Evolutionary conservation across 1,140 invertebrate genomes (phyloP).

Genomic region (Alviniconcha marisindica): DNA sequence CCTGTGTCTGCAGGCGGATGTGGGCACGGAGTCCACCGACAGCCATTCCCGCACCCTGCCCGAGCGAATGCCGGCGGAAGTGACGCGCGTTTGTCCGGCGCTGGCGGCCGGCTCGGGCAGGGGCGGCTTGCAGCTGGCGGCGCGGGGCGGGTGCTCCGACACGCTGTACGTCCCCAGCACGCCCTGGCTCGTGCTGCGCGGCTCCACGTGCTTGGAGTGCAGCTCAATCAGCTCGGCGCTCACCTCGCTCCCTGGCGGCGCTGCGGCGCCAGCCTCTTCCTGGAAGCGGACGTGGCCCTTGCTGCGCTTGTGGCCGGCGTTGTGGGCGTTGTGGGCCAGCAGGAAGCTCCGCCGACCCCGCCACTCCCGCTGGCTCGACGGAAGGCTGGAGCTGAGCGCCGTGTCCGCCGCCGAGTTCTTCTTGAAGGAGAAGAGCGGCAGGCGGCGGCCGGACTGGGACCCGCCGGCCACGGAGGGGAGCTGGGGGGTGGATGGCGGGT

Average conservation of each 20-base stretch:
- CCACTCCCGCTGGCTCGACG: neutral
- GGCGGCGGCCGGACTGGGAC: neutral
- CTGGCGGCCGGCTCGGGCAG: neutral
- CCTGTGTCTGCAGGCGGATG: neutral
- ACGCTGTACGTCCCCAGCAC: slow-evolving; percentile 1
- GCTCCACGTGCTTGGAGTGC: neutral
- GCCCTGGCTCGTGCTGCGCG: neutral
- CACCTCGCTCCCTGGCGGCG: neutral
- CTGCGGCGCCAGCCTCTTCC: neutral
- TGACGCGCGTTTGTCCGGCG: neutral
- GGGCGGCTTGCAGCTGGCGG: slow-evolving; percentile 6
- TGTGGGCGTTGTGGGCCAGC: slow-evolving; percentile 3
- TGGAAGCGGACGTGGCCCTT: slow-evolving; percentile 15
- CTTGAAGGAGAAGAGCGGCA: slow-evolving; percentile 18
- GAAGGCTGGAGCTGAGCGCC: neutral
- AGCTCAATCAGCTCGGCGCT: neutral
- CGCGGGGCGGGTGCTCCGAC: neutral
- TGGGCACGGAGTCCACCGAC: slow-evolving; percentile 3
- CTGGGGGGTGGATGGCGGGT: neutral
- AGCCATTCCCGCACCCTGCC: neutral
- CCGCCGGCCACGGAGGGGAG: neutral
- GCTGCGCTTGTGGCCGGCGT: neutral
- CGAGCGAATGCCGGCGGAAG: neutral
- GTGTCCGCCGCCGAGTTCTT: neutral
- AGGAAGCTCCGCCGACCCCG: slow-evolving; percentile 3